Percentiles rank a stretch among this genome's conserved stretches.
phyloP scores from a whole-genome alignment of 2,113 vertebrate species.

The Seriola rivoliana region DNA sequence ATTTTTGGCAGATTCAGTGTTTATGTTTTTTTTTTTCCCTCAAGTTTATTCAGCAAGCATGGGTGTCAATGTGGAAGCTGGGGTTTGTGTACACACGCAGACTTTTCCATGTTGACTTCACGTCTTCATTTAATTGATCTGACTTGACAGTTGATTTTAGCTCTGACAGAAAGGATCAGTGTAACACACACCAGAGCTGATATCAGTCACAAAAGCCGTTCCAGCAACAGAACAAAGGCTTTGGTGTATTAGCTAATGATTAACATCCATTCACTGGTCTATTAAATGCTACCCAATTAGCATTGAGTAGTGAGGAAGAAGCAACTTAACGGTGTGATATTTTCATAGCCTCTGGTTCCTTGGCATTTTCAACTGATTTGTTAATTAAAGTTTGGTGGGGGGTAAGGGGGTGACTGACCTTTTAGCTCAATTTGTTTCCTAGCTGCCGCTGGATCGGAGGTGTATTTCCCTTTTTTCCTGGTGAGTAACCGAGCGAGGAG shows the following conservation, averaged over 20 bases:
- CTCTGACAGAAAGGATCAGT: background rate
- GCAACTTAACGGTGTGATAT: conserved; percentile 64
- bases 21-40: conserved; percentile 13
- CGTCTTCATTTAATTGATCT: background rate
- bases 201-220: conserved; percentile 18
- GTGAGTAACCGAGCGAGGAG: conserved; percentile 61
- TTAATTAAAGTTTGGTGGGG: conserved; percentile 76
- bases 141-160: conserved; percentile 8
- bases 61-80: background rate
- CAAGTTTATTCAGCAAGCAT: conserved; percentile 15
- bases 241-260: conserved; percentile 49
- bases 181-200: conserved; percentile 2
- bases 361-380: conserved; percentile 76
- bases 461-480: conserved; percentile 59
- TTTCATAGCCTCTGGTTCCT: conserved; percentile 69
- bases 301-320: conserved; percentile 25
- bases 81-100: background rate
- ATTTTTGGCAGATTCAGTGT: conserved; percentile 35
- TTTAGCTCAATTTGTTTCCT: conserved; percentile 78
- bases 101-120: background rate
- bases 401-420: conserved; percentile 73
- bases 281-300: conserved; percentile 68
- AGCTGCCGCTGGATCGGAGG: conserved; percentile 31
- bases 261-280: conserved; percentile 43
- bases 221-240: conserved; percentile 13